Conservation (phyloP, 64 coral and sea anemone species). For the Porites australiensis region DNA sequence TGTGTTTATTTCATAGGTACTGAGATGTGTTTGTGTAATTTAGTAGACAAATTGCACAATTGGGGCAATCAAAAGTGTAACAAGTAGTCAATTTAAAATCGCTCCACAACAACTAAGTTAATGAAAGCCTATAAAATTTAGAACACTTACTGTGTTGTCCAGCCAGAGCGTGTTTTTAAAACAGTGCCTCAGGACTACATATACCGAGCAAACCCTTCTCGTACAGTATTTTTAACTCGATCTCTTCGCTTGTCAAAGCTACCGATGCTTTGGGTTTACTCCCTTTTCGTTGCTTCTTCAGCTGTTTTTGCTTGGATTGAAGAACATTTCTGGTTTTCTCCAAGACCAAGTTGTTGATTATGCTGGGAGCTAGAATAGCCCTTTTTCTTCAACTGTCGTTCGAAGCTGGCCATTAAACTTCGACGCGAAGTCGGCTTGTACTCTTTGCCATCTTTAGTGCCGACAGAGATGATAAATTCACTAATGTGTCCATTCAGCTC, state of each 20-base stretch:
- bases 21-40: no score
- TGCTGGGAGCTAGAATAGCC: slow-evolving; percentile 32
- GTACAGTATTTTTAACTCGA: not conserved
- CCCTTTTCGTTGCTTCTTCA: slow-evolving; percentile 25
- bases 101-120: no score
- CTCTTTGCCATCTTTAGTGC: slow-evolving; percentile 15
- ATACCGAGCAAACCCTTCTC: not conserved
- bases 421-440: slow-evolving; percentile 29
- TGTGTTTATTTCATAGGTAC: no score
- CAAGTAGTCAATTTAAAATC: no score
- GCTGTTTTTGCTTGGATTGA: slow-evolving; percentile 13
- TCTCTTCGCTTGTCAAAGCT: not conserved
- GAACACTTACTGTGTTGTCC: no score
- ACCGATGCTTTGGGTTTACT: not conserved
- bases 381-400: slow-evolving; percentile 47
- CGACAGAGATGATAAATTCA: not conserved
- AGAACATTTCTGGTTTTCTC: slow-evolving; percentile 12
- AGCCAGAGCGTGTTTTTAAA: no score
- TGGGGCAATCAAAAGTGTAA: no score
- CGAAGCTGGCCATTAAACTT: slow-evolving; percentile 36
- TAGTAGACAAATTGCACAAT: no score
- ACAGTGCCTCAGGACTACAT: not conserved
- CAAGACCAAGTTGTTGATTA: slow-evolving; percentile 28
- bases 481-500: no score
- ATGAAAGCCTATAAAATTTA: no score